Evolutionary conservation across 2,888 invertebrate species (phyloP), one percentile per base, ranked within the genome.

Genomic region (Cloeon dipterum): DNA sequence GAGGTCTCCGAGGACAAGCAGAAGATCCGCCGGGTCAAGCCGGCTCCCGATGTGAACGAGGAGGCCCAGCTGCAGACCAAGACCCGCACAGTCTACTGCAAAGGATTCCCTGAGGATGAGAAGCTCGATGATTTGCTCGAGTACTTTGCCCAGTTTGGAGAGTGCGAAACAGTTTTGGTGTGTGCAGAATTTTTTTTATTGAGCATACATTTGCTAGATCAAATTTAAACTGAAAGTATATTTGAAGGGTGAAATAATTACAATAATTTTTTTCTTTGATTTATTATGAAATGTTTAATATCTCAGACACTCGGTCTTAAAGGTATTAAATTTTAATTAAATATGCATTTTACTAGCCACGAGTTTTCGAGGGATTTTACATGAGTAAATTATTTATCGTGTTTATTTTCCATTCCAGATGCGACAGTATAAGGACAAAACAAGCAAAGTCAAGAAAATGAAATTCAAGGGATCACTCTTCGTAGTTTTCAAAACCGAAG

Each of bases 391-490:
- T 8, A 36, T 36, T 36, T n/a, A 23, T 26, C 21, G 23, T 11
- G 26, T 14, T 17, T 7, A 17, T 5, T 17, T n/a, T 7, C 16
- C 11, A 14, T 1, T 45, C 17, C 42, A 62, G 60, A 60, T 64
- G 60, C 53, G 65, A 36, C 55, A 57, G 40, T 74, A 67, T 45
- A 54, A 54, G 36, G 76, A 78, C 45, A 70, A 68, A 44, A 58
- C 63, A 2, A n/a, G n/a, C n/a, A n/a, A n/a, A n/a, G 62, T 66
- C 3, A 74, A 75, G 51, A 62, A 66, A 34, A 62, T 68, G 36
- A 55, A 66, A 41, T 86, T 86, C 52, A 86, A 94, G 60, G 96
- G 94, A 35, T 94, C 94, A 2, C 74, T 91, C 35, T 93, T 91
- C 55, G 71, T 75, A 8, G 77, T 82, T 4, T 96, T 93, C 55